Conservation (phyloP, 1,140 invertebrate genomes). For the Bacillus rossius region DNA sequence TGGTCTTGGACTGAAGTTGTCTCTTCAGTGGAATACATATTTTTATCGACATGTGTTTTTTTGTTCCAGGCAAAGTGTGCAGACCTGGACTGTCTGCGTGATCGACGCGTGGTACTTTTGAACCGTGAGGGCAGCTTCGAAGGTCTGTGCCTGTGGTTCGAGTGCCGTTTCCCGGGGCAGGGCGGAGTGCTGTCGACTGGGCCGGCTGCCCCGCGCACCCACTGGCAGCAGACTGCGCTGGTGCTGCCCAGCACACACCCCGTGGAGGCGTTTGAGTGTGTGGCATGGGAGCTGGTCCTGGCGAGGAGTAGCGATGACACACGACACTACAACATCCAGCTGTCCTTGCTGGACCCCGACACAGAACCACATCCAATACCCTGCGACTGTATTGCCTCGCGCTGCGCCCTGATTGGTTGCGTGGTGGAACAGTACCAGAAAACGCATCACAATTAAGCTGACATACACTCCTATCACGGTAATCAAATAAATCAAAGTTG, state of each 20-base stretch:
- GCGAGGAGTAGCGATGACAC: conserved; percentile 42
- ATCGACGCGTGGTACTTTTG: conserved; percentile 39
- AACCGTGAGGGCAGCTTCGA: conserved; percentile 58
- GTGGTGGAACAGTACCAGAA: conserved; percentile 43
- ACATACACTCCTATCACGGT: too few species aligned
- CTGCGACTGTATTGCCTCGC: conserved; percentile 68
- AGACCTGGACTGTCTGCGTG: conserved; percentile 33
- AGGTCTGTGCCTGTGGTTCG: conserved; percentile 55
- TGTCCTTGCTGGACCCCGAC: conserved; percentile 62
- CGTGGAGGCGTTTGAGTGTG: conserved; percentile 50
- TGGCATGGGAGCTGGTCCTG: conserved; percentile 61
- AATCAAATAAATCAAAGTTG: too few species aligned
- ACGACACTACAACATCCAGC: conserved; percentile 59
- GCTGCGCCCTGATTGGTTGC: conserved; percentile 64
- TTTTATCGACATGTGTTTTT: too few species aligned
- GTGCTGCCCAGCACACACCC: conserved; percentile 32
- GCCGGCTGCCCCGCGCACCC: conserved; percentile 69
- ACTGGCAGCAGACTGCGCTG: conserved; percentile 96
- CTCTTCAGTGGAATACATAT: too few species aligned
- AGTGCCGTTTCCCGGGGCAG: conserved; percentile 36
- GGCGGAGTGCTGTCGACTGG: conserved; percentile 60
- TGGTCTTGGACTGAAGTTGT: too few species aligned
- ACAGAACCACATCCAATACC: conserved; percentile 67
- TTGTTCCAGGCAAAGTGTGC: conserved; percentile 28
- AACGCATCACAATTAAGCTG: too few species aligned